Evolutionary conservation across 2,113 vertebrate genomes (phyloP).

Genomic region (Penelope pileata): DNA sequence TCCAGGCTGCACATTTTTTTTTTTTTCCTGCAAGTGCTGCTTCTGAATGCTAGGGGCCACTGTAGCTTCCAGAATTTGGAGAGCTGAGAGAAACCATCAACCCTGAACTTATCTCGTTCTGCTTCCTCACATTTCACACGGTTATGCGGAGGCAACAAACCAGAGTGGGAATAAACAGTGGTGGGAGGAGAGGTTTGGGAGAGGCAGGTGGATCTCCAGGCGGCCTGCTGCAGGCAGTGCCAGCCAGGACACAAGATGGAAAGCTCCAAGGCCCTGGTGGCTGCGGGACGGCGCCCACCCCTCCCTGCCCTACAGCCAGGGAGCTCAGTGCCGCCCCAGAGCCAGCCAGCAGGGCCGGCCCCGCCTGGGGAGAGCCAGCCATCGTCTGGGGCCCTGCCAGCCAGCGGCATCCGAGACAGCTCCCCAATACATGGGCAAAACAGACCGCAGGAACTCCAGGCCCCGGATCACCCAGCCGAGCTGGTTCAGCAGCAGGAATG

Average conservation of each 20-base stretch:
- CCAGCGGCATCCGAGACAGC: fast-evolving
- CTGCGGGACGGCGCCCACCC: neutral
- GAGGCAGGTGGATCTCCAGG: neutral
- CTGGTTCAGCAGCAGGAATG: neutral
- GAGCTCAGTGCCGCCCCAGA: fast-evolving
- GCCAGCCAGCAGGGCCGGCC: neutral
- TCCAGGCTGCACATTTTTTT: neutral
- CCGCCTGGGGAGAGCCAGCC: neutral
- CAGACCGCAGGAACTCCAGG: neutral
- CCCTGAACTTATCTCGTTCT: neutral
- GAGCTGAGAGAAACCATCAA: neutral
- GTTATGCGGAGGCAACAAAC: neutral
- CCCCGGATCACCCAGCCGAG: neutral
- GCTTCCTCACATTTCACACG: neutral
- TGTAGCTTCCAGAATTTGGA: constrained; percentile 32
- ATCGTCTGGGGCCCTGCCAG: neutral
- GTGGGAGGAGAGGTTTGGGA: neutral
- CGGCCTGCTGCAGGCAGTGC: neutral
- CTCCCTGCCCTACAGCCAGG: neutral
- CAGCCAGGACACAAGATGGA: neutral
- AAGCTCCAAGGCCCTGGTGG: neutral
- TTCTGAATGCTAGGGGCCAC: constrained; percentile 50
- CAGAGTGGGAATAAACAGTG: neutral
- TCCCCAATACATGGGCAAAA: neutral
- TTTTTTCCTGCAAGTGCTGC: constrained; percentile 24